Evolutionary conservation across 2,113 vertebrate species (phyloP).

Genomic region (Calcarius ornatus): DNA sequence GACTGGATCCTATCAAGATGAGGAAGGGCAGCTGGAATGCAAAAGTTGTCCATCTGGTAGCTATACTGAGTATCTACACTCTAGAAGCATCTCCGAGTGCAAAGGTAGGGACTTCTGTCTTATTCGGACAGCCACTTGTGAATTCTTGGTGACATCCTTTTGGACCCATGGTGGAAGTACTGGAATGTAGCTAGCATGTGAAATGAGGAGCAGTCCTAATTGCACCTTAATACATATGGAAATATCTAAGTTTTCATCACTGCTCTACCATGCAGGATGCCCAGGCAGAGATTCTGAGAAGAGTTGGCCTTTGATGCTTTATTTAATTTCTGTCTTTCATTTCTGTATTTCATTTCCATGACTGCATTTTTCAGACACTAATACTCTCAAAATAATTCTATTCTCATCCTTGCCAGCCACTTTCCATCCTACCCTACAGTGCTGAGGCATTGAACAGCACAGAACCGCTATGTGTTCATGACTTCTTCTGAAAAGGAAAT

Average conservation of each 20-base stretch:
- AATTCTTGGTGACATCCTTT: not conserved
- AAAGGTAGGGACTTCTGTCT: slow-evolving; percentile 78
- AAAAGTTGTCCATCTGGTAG: slow-evolving; percentile 86
- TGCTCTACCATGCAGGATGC: not conserved
- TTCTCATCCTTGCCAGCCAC: not conserved
- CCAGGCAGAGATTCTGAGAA: not conserved
- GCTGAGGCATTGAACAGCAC: not conserved
- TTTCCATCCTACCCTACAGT: not conserved
- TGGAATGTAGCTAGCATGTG: not conserved
- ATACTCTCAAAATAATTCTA: not conserved
- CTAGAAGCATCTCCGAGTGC: slow-evolving; percentile 86
- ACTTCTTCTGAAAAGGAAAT: not conserved
- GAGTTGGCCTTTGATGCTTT: not conserved
- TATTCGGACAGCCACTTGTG: not conserved
- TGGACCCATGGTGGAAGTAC: not conserved
- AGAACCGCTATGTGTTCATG: not conserved
- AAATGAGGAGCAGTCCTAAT: not conserved
- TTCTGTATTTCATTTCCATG: not conserved
- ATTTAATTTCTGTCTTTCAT: not conserved
- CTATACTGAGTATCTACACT: slow-evolving; percentile 92
- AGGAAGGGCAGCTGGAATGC: slow-evolving; percentile 92
- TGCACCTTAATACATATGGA: not conserved
- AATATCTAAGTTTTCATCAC: not conserved
- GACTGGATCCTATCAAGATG: slow-evolving; percentile 90
- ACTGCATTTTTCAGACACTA: not conserved